These are phyloP conservation scores for Agrilus cyanescens DNA, from an alignment of 2,888 invertebrate genomes.

Conservation along the genomic window DNA sequence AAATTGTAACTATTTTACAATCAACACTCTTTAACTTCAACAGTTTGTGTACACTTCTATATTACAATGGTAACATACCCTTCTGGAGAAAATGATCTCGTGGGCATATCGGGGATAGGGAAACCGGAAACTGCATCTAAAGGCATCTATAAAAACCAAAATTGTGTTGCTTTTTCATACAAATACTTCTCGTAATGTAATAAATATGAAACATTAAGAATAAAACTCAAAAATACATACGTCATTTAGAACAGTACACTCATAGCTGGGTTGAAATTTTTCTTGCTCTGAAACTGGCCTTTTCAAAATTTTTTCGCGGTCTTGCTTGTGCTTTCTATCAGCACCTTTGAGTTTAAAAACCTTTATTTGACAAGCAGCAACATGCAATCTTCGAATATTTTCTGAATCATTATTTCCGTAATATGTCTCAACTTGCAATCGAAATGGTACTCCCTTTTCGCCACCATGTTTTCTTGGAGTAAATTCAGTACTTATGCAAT, in stretches of 20 bases:
- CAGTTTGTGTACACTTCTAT: too few relatives aligned
- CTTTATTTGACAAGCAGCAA: constrained; percentile 93
- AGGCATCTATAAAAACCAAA: too few relatives aligned
- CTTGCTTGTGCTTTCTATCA: constrained; percentile 93
- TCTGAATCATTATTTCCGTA: constrained; percentile 42
- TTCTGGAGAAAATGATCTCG: too few relatives aligned
- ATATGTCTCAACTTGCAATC: constrained; percentile 87
- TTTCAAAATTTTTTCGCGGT: constrained; percentile 85
- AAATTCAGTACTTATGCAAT: constrained; percentile 96
- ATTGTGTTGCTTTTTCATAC: too few relatives aligned
- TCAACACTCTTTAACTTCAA: too few relatives aligned
- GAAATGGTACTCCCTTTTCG: constrained; percentile 94
- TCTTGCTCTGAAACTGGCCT: constrained; percentile 73
- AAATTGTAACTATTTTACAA: too few relatives aligned
- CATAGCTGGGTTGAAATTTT: constrained; percentile 91
- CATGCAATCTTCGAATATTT: constrained; percentile 60
- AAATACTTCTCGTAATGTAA: too few relatives aligned
- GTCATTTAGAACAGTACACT: constrained; percentile 86
- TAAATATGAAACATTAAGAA: too few relatives aligned
- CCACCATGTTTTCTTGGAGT: constrained; percentile 97
- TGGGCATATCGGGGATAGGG: too few relatives aligned
- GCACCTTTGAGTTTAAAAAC: constrained; percentile 91
- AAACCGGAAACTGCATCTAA: too few relatives aligned
- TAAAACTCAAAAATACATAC: constrained; percentile 40
- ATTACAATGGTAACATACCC: too few relatives aligned